phyloP scores from a whole-genome alignment of 2,113 vertebrate genomes.

The Athene noctua region DNA sequence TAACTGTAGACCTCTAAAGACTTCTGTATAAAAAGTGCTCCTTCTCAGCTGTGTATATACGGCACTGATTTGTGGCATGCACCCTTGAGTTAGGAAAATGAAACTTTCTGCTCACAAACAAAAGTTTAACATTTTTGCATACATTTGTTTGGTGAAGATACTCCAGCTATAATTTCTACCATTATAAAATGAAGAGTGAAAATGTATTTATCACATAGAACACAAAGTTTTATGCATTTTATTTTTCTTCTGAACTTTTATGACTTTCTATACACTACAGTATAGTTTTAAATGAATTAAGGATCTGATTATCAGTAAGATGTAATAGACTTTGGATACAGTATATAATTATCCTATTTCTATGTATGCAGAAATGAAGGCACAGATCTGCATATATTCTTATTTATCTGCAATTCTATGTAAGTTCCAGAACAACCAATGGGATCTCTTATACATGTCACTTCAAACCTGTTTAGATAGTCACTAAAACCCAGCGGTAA shows the following conservation, averaged over 20 bases:
- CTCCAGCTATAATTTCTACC: background rate
- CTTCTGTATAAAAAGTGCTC: background rate
- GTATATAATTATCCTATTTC: background rate
- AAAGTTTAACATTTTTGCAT: background rate
- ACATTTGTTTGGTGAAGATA: background rate
- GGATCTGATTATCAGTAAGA: background rate
- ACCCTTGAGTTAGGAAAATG: background rate
- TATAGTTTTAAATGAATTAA: background rate
- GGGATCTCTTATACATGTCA: background rate
- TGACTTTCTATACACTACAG: background rate
- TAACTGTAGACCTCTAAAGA: background rate
- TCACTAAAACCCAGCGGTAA: background rate
- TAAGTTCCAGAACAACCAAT: background rate
- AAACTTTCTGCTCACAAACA: background rate
- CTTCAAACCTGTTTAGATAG: background rate
- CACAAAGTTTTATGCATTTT: background rate
- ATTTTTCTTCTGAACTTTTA: background rate
- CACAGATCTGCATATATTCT: background rate
- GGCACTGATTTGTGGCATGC: background rate
- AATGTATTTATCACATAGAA: background rate
- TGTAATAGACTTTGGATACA: background rate
- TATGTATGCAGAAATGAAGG: background rate
- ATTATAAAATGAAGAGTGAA: background rate
- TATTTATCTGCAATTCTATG: background rate
- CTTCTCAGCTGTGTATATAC: background rate